phyloP scores from a whole-genome alignment of 2,113 vertebrate species.

The Rafetus swinhoei region DNA sequence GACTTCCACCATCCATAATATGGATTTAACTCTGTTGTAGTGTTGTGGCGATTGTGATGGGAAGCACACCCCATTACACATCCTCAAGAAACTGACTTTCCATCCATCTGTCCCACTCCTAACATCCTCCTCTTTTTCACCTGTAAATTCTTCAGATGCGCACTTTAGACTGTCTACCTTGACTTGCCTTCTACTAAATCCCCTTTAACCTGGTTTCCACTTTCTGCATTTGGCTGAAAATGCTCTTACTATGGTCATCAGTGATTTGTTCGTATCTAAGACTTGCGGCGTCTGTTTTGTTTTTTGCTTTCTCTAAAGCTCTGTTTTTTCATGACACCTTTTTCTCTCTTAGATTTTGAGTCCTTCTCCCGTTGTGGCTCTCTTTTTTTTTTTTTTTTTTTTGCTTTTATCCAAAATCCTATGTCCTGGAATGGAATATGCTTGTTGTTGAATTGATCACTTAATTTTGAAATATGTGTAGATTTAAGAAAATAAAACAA shows the following conservation, averaged over 20 bases:
- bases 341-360: background rate
- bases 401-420: background rate
- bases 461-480: conserved; percentile 32
- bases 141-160: background rate
- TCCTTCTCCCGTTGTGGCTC: rapidly evolving
- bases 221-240: background rate
- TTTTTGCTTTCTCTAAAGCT: background rate
- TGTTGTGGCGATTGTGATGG: no score
- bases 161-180: background rate
- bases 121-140: background rate
- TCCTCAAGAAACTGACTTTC: background rate
- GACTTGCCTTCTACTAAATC: background rate
- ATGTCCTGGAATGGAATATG: background rate
- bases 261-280: rapidly evolving
- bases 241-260: background rate
- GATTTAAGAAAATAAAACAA: conserved; percentile 1
- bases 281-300: rapidly evolving
- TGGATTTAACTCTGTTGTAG: no score
- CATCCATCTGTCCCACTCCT: rapidly evolving
- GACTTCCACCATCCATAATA: no score
- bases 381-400: rapidly evolving
- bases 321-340: background rate
- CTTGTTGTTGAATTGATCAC: background rate
- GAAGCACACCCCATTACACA: background rate
- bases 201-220: background rate